A percentile compares a stretch with the other conserved stretches of the same genome.
These are phyloP conservation scores for Eupeodes corollae DNA, from an alignment of 1,140 invertebrate species.

Conservation along the genomic window DNA sequence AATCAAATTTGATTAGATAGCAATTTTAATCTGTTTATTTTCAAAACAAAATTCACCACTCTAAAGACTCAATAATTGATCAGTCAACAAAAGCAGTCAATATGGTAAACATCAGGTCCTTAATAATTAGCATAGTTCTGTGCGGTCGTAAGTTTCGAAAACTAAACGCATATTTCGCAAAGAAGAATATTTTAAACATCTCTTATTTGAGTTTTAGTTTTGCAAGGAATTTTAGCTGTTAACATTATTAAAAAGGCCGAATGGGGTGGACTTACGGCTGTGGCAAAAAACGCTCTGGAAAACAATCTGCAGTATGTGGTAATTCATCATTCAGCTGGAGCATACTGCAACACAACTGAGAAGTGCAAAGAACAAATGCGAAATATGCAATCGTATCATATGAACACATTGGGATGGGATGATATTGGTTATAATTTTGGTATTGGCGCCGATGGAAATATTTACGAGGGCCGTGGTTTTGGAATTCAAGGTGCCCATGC, in stretches of 20 bases:
- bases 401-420: slow-evolving; percentile 48
- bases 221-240: slow-evolving; percentile 19
- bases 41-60: too few relatives aligned
- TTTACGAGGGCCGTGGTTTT: slow-evolving; percentile 63
- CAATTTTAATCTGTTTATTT: too few relatives aligned
- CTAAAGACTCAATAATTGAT: too few relatives aligned
- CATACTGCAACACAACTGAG: slow-evolving; percentile 38
- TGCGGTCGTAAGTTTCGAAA: too few relatives aligned
- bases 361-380: slow-evolving; percentile 44
- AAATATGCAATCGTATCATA: slow-evolving; percentile 46
- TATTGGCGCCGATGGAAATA: slow-evolving; percentile 43
- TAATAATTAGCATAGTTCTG: too few relatives aligned
- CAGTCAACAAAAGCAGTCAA: too few relatives aligned
- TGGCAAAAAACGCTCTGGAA: slow-evolving; percentile 32
- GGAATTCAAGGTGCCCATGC: slow-evolving; percentile 52
- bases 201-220: too few relatives aligned
- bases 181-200: too few relatives aligned
- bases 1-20: too few relatives aligned
- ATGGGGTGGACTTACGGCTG: slow-evolving; percentile 50
- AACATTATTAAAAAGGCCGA: slow-evolving; percentile 41
- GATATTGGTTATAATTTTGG: slow-evolving; percentile 58
- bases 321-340: slow-evolving; percentile 60
- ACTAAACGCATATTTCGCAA: too few relatives aligned
- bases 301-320: slow-evolving; percentile 58
- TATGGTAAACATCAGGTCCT: too few relatives aligned